A percentile compares a stretch with the other conserved stretches of the same genome.
Evolutionary conservation across 2,113 vertebrate genomes (phyloP).

Genomic region (Muntiacus muntjak): DNA sequence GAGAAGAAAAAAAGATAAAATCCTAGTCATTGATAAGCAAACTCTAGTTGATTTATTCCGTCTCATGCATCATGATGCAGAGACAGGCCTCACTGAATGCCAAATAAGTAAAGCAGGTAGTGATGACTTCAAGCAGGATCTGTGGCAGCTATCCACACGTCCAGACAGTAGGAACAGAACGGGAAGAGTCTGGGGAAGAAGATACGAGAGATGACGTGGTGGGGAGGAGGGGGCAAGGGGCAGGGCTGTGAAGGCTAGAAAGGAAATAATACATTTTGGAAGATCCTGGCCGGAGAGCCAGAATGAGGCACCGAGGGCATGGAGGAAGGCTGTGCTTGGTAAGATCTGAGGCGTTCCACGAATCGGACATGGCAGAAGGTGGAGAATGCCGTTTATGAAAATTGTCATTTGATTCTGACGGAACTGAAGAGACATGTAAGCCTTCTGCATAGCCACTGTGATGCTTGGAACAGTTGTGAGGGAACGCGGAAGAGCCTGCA

Average conservation of each 20-base stretch:
- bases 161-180: background rate
- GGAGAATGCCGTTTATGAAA: background rate
- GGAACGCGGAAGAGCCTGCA: background rate
- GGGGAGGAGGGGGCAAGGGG: background rate
- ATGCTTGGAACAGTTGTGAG: background rate
- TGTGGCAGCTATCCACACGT: background rate
- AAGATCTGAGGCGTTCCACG: background rate
- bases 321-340: background rate
- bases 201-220: background rate
- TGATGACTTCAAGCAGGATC: background rate
- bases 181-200: background rate
- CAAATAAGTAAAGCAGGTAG: background rate
- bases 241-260: background rate
- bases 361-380: background rate
- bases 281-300: background rate
- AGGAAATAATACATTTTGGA: background rate
- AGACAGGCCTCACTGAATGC: background rate
- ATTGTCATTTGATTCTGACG: background rate
- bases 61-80: background rate
- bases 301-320: accelerated
- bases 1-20: background rate
- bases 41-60: background rate
- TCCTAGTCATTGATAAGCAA: background rate
- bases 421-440: background rate
- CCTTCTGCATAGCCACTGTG: background rate